Conservation (phyloP, 2,113 vertebrate species). For the Glareola pratincola region DNA sequence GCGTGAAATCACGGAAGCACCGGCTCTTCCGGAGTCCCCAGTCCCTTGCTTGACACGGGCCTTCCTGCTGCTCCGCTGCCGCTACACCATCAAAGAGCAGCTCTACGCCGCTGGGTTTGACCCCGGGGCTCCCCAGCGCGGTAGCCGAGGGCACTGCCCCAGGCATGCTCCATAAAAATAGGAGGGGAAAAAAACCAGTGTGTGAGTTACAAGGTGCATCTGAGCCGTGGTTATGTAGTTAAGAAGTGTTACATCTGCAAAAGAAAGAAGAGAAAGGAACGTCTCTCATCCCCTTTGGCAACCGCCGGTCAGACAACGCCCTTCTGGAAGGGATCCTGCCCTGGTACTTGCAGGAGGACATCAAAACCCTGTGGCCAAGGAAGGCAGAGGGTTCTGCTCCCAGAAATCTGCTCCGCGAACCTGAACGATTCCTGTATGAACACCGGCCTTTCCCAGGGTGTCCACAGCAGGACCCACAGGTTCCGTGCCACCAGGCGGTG, state of each 20-base stretch:
- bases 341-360: not conserved
- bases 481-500: rapidly evolving
- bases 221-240: not conserved
- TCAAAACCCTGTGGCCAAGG: not conserved
- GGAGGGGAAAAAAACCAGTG: rapidly evolving
- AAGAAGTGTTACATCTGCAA: not conserved
- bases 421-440: not conserved
- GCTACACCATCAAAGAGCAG: not conserved
- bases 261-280: not conserved
- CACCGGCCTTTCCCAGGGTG: not conserved
- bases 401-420: not conserved
- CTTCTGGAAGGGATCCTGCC: not conserved
- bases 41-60: not conserved
- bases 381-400: not conserved
- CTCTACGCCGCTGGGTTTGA: not conserved
- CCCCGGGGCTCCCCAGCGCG: not conserved
- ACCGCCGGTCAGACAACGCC: not conserved
- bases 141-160: not conserved
- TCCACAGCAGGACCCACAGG: rapidly evolving
- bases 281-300: not conserved
- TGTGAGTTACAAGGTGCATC: not conserved
- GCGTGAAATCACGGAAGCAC: rapidly evolving
- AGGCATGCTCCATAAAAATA: not conserved
- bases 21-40: not conserved
- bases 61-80: not conserved